These are phyloP conservation scores for Siderastrea radians DNA, from an alignment of 92 coral and sea anemone genomes.

Conservation along the genomic window DNA sequence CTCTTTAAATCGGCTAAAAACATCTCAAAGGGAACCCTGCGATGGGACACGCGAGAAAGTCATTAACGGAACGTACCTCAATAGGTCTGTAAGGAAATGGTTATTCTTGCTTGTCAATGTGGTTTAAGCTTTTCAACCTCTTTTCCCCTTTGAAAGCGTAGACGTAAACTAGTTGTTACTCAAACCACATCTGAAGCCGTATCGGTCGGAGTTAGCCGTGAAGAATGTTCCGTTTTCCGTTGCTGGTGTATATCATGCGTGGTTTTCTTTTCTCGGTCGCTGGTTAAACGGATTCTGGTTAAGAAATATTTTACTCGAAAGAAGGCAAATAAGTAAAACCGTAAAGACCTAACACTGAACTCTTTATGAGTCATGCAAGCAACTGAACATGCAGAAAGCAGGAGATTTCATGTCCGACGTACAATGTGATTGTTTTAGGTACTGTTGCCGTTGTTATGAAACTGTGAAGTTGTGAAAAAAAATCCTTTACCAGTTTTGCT, in stretches of 20 bases:
- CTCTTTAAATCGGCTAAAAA: slow-evolving; percentile 7
- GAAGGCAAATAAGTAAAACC: neutral
- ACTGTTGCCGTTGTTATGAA: no score
- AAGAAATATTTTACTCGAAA: neutral
- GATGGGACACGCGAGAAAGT: slow-evolving; percentile 2
- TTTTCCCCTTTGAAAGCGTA: neutral
- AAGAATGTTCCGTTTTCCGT: neutral
- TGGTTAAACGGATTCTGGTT: neutral
- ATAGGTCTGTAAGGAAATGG: neutral
- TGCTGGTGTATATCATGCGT: neutral
- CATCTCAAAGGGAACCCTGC: neutral
- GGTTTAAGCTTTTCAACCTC: neutral
- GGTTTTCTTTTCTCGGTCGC: neutral
- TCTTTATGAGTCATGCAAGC: no score
- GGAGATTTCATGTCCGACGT: no score
- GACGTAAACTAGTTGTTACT: neutral
- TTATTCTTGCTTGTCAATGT: neutral
- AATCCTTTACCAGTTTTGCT: no score
- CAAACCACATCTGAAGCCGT: neutral
- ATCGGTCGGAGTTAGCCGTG: neutral
- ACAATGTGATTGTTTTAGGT: no score
- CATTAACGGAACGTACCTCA: neutral
- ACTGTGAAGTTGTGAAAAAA: no score
- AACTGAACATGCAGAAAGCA: no score
- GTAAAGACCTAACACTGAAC: neutral